A percentile compares a stretch with the other conserved stretches of the same genome.
These are phyloP conservation scores for Acheta domesticus DNA, from an alignment of 2,888 invertebrate species.

Conservation along the genomic window DNA sequence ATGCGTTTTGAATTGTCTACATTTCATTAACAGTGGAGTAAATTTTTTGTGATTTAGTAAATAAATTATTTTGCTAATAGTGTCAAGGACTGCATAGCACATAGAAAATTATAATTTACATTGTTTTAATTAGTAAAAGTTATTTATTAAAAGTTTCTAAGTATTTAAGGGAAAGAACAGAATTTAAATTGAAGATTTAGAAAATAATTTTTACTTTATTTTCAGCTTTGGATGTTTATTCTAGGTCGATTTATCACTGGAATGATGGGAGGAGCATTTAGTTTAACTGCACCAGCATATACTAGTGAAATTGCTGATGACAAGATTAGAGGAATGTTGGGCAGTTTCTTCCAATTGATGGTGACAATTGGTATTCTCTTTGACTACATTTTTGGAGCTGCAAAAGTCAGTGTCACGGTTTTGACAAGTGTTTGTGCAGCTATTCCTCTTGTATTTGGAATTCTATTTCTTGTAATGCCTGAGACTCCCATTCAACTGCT, in stretches of 20 bases:
- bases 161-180: too few relatives aligned
- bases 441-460: conserved; percentile 66
- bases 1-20: too few relatives aligned
- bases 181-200: too few relatives aligned
- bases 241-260: conserved; percentile 68
- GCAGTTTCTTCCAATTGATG: conserved; percentile 84
- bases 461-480: conserved; percentile 77
- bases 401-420: conserved; percentile 49
- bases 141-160: too few relatives aligned
- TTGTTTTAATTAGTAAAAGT: too few relatives aligned
- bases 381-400: conserved; percentile 66
- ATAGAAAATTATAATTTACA: too few relatives aligned
- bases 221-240: not conserved
- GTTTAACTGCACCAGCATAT: conserved; percentile 79
- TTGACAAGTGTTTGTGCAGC: conserved; percentile 63
- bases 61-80: too few relatives aligned
- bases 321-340: conserved; percentile 76
- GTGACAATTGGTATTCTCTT: conserved; percentile 78
- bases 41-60: too few relatives aligned
- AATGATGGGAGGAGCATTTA: conserved; percentile 73
- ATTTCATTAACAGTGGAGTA: too few relatives aligned
- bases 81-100: too few relatives aligned
- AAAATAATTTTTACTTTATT: not conserved
- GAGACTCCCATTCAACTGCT: conserved; percentile 69
- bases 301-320: conserved; percentile 83